Conservation (phyloP, 2,113 vertebrate species). For the Meriones unguiculatus region DNA sequence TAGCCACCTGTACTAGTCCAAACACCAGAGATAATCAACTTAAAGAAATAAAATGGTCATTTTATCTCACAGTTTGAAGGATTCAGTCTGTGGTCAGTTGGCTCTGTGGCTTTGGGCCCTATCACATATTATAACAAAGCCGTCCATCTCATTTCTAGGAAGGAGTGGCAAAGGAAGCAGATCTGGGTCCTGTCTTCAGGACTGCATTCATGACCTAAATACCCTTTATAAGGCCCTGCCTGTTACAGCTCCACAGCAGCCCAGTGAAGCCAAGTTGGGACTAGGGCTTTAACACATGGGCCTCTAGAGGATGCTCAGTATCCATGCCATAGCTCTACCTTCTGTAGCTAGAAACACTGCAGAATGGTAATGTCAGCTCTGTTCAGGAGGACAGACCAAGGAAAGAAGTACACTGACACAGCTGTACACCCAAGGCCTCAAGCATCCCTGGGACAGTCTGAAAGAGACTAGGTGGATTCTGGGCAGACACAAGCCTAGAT, state of each 20-base stretch:
- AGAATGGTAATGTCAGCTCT: not conserved
- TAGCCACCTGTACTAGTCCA: not conserved
- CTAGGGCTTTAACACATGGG: not conserved
- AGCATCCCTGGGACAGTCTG: not conserved
- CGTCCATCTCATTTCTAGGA: not conserved
- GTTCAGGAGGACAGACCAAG: not conserved
- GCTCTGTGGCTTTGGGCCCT: not conserved
- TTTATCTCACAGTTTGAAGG: not conserved
- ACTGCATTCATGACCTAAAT: not conserved
- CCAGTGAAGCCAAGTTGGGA: not conserved
- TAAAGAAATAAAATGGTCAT: not conserved
- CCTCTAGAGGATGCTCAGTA: not conserved
- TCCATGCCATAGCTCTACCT: not conserved
- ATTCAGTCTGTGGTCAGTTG: not conserved
- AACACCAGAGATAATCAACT: not conserved
- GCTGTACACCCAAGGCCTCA: not conserved
- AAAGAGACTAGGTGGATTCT: not conserved
- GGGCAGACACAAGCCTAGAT: not conserved
- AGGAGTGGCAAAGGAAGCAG: not conserved
- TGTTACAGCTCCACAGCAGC: not conserved
- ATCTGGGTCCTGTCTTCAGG: not conserved
- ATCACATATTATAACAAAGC: not conserved
- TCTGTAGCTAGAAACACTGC: not conserved
- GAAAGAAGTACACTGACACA: not conserved
- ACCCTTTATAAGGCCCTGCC: too few relatives aligned